phyloP scores from a whole-genome alignment of 1,140 invertebrate species.

The Hylaeus anthracinus region DNA sequence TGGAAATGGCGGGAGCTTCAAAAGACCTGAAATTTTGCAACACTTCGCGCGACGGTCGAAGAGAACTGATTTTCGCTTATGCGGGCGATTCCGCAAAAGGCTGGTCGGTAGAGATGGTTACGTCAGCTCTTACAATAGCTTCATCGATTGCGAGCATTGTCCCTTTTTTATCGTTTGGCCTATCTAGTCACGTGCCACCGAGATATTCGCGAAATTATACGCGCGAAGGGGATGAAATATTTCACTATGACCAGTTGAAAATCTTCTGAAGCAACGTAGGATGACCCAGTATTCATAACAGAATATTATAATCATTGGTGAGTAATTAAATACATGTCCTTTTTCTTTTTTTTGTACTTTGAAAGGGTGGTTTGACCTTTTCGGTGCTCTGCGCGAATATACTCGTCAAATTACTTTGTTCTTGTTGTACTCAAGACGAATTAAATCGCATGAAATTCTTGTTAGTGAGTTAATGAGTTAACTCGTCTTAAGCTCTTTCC shows the following conservation, averaged over 20 bases:
- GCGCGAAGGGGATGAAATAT: not conserved
- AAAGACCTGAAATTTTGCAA: conserved; percentile 35
- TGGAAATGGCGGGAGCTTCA: not conserved
- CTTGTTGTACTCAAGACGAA: no score
- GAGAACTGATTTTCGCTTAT: conserved; percentile 43
- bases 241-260: not conserved
- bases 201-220: conserved; percentile 14
- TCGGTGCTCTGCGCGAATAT: no score
- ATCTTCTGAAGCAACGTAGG: no score
- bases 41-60: conserved; percentile 35
- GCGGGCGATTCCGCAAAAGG: conserved; percentile 37
- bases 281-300: no score
- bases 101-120: conserved; percentile 13
- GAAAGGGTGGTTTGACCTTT: no score
- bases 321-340: no score
- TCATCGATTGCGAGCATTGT: conserved; percentile 41
- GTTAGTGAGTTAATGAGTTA: no score
- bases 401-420: no score
- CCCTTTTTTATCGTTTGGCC: conserved; percentile 10
- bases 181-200: conserved; percentile 24
- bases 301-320: no score
- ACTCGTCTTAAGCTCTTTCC: no score
- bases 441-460: no score
- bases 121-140: conserved; percentile 39
- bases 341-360: no score